phyloP scores from a whole-genome alignment of 2,888 invertebrate species.

The Desoria tigrina region DNA sequence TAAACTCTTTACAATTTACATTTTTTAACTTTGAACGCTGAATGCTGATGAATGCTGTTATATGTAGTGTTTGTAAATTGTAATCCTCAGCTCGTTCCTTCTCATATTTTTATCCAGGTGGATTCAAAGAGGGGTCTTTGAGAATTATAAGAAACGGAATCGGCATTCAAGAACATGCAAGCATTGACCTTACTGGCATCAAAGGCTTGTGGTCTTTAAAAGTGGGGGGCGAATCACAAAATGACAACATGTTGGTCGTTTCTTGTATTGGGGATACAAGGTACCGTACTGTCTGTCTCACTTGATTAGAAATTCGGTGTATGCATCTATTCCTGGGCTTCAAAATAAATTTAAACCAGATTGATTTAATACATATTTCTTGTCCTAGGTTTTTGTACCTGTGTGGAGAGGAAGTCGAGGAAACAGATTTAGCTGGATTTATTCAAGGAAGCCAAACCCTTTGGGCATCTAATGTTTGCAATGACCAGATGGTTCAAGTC shows the following conservation, averaged over 20 bases:
- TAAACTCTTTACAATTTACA: constrained; percentile 41
- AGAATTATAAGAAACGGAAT: constrained; percentile 97
- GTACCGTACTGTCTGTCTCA: constrained; percentile 57
- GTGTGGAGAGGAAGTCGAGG: constrained; percentile 95
- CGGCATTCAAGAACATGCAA: constrained; percentile 96
- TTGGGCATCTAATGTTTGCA: constrained; percentile 85
- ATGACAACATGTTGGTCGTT: constrained; percentile 87
- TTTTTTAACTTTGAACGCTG: not conserved
- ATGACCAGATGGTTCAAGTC: constrained; percentile 77
- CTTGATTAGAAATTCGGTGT: not conserved
- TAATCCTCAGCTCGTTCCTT: too few relatives aligned
- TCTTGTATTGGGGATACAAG: constrained; percentile 96
- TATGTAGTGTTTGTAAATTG: not conserved
- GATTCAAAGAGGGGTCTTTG: constrained; percentile 95
- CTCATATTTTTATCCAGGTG: too few relatives aligned
- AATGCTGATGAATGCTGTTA: not conserved
- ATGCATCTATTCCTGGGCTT: too few relatives aligned
- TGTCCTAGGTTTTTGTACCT: constrained; percentile 60
- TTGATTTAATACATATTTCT: too few relatives aligned
- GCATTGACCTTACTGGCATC: constrained; percentile 93
- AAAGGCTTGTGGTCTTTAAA: constrained; percentile 98
- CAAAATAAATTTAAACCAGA: too few relatives aligned
- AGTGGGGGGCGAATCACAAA: constrained; percentile 64
- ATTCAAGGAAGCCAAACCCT: constrained; percentile 90
- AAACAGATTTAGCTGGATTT: constrained; percentile 91